Evolutionary conservation across 2,797 vertebrate species (phyloP), one percentile per base, ranked within the genome.

Genomic region (Fratercula arctica): DNA sequence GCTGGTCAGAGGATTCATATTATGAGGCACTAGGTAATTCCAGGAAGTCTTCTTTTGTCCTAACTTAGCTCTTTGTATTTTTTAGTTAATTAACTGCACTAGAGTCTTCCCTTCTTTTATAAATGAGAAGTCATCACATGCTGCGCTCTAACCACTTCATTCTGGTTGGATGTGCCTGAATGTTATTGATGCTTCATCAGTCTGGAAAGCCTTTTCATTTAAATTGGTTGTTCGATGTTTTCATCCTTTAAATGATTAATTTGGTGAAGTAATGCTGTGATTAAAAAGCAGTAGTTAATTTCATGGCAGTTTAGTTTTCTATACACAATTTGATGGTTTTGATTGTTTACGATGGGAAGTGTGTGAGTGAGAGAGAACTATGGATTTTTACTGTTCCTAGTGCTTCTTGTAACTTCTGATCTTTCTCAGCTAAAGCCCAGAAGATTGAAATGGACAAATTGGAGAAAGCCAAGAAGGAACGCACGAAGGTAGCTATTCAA

Each of bases 391-490:
- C 57, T 63, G 14, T 75, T 93, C 37, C 41, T 78, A 16, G 16
- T 68, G 28, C 41, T 84, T 59, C 39, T 64, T 51, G 2, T 90
- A 31, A 93, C 61, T 61, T 50, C 48, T 91, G n/a, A 7, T 91
- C 66, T 95, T 94, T 67, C 46, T 93, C 94, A 99, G 99, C 99
- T 67, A 99, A 99, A 98, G 99, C 99, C 75, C 99, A 99, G 97
- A 99, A 99, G 96, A 98, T 99, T 23, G 99, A 99, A 98, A 99
- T 99, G 99, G 99, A 99, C 97, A 99, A 99, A 95, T 50, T 99
- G 95, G 99, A 99, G 97, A 99, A 99, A 91, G 99, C 99, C 95
- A 99, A 99, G 97, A 99, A 99, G 93, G 99, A 99, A 59, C 98
- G 99, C 84, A 99, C 99, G 35, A 99, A 99, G 99, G 99, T 99